Conservation (phyloP, 2,888 invertebrate species). For the Metallyticus violacea region DNA sequence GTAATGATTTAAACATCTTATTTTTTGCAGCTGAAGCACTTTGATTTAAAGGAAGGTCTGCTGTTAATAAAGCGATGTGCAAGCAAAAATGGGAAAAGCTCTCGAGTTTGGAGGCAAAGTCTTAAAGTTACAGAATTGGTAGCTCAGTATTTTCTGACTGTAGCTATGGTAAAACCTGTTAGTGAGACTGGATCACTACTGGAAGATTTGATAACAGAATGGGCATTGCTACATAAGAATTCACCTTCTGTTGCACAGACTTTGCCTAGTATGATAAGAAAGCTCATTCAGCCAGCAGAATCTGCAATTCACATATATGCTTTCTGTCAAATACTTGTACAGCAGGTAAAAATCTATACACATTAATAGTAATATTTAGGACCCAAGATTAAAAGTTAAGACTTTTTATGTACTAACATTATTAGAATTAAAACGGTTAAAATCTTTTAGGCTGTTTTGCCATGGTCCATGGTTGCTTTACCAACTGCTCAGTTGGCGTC, state of each 20-base stretch:
- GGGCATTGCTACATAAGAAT: conserved; percentile 43
- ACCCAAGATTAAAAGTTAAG: too few species aligned
- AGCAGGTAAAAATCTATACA: conserved; percentile 43
- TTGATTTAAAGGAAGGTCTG: conserved; percentile 54
- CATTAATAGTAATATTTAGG: background rate
- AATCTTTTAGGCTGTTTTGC: too few species aligned
- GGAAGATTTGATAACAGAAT: conserved; percentile 44
- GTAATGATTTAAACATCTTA: too few species aligned
- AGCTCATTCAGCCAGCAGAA: conserved; percentile 54
- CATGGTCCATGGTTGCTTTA: too few species aligned
- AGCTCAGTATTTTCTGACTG: conserved; percentile 55
- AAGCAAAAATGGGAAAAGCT: conserved; percentile 37
- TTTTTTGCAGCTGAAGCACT: conserved; percentile 52
- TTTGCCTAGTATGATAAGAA: conserved; percentile 46
- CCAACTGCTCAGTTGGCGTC: too few species aligned
- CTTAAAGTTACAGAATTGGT: conserved; percentile 55
- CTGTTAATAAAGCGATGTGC: conserved; percentile 53
- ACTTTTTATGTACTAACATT: too few species aligned
- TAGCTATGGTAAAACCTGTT: conserved; percentile 53
- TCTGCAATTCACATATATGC: conserved; percentile 66
- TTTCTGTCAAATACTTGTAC: conserved; percentile 53
- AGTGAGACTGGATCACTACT: conserved; percentile 43
- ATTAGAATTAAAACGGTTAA: too few species aligned
- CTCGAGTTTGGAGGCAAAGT: conserved; percentile 52
- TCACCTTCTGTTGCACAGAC: conserved; percentile 34